Evolutionary conservation across 2,888 invertebrate genomes (phyloP).

Genomic region (Trissonchulus latispiculum): DNA sequence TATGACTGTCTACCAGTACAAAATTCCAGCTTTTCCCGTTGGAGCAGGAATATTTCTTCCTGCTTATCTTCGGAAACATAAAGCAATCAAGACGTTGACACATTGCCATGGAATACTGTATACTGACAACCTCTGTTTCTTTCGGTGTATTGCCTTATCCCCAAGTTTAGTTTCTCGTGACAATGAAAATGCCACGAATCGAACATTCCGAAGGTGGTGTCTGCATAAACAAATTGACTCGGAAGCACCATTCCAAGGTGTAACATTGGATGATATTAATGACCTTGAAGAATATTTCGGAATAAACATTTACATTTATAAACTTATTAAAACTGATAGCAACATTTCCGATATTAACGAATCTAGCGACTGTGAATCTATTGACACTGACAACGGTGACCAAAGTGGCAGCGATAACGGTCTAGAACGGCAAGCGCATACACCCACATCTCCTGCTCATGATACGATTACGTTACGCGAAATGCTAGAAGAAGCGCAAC

Average conservation of each 20-base stretch:
- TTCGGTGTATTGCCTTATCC: background rate
- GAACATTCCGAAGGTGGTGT: background rate
- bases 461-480: background rate
- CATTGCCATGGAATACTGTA: background rate
- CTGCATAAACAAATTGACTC: background rate
- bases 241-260: background rate
- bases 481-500: background rate
- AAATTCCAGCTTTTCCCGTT: background rate
- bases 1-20: background rate
- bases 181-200: background rate
- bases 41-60: background rate
- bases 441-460: too few species aligned
- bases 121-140: background rate
- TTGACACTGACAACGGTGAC: background rate
- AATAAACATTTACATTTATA: background rate
- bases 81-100: background rate
- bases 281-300: background rate
- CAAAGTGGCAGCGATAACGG: background rate
- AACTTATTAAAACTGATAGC: background rate
- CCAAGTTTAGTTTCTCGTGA: background rate
- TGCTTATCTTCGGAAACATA: background rate
- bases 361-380: background rate
- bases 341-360: too few species aligned
- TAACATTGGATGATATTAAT: background rate
- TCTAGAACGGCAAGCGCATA: background rate